Conservation (phyloP, 2,888 invertebrate genomes). For the Ophion costatus region DNA sequence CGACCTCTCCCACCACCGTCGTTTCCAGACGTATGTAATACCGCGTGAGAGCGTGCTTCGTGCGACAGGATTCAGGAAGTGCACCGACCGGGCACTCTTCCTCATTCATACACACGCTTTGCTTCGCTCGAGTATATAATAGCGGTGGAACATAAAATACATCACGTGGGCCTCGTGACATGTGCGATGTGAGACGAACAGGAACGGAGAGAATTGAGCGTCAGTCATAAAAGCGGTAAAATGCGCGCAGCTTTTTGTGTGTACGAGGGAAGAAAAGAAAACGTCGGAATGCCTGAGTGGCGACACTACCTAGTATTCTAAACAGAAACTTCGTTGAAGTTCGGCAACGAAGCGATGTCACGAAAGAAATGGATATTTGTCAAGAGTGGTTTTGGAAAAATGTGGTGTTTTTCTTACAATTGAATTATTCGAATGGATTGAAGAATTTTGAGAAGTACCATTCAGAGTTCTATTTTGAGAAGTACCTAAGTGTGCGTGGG, state of each 20-base stretch:
- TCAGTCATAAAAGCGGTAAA: not conserved
- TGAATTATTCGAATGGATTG: no score
- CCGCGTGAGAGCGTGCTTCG: not conserved
- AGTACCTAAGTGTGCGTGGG: no score
- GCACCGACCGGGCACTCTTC: conserved; percentile 12
- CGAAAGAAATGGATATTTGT: no score
- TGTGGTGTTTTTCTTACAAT: no score
- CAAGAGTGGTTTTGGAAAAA: no score
- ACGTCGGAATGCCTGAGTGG: not conserved
- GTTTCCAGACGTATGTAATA: not conserved
- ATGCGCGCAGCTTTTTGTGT: not conserved
- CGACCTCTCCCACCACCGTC: no score
- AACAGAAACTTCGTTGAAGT: not conserved
- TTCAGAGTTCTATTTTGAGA: no score
- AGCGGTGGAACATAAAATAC: conserved; percentile 35
- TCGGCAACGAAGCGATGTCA: not conserved
- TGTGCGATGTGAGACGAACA: conserved; percentile 7
- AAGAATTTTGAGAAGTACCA: no score
- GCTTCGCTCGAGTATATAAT: conserved; percentile 10
- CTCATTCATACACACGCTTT: conserved; percentile 15
- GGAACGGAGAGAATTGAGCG: not conserved
- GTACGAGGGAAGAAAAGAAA: not conserved
- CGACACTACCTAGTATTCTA: not conserved
- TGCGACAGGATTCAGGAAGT: conserved; percentile 42
- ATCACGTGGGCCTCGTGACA: conserved; percentile 16